Conservation (phyloP, 2,797 vertebrate genomes). For the Lacerta viridis region DNA sequence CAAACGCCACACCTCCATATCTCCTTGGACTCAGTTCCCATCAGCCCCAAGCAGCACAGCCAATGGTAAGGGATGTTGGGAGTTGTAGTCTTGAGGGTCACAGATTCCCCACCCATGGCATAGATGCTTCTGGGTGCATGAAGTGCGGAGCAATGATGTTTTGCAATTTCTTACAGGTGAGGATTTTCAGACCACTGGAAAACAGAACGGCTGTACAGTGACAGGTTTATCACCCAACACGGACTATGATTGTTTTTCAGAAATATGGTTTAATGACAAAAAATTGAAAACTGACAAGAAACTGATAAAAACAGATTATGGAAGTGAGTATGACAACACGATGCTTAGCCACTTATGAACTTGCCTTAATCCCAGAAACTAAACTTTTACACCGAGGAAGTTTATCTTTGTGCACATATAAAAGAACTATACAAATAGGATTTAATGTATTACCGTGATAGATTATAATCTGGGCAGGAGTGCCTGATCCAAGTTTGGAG, state of each 20-base stretch:
- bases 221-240: neutral
- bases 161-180: neutral
- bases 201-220: fast-evolving
- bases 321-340: constrained; percentile 28
- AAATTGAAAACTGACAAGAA: fast-evolving
- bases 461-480: neutral
- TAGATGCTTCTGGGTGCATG: neutral
- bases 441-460: neutral
- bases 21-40: neutral
- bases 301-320: neutral
- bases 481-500: neutral
- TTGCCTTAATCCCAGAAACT: neutral
- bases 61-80: neutral
- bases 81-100: neutral
- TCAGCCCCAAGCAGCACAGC: neutral
- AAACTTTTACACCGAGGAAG: neutral
- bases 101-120: neutral
- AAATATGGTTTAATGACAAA: fast-evolving
- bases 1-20: too few species aligned
- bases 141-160: neutral
- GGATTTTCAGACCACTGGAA: fast-evolving
- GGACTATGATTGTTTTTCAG: neutral
- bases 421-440: neutral
- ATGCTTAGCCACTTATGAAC: neutral
- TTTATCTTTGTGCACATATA: neutral